A percentile compares a stretch with the other conserved stretches of the same genome.
These are phyloP conservation scores for Brachionus asplanchnoidis DNA, from an alignment of 1,140 invertebrate genomes.

Conservation along the genomic window DNA sequence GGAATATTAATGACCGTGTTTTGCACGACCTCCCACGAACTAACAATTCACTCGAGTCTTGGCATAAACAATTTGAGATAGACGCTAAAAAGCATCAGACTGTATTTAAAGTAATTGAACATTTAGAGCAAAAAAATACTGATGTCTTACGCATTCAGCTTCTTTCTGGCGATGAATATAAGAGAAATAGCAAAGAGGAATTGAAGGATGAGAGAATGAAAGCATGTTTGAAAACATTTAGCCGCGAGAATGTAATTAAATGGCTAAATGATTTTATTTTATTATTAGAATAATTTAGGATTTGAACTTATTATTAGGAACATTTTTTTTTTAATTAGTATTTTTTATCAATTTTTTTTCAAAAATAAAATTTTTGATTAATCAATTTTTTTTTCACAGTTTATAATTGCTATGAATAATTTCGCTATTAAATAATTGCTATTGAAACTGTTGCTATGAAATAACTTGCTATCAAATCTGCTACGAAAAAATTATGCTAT, in stretches of 20 bases:
- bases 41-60: background rate
- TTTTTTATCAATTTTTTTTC: too few species aligned
- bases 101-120: background rate
- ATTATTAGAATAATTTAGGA: background rate
- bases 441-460: too few species aligned
- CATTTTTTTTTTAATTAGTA: background rate
- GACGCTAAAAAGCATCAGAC: background rate
- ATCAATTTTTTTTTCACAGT: background rate
- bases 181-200: background rate
- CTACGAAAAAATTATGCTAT: too few species aligned
- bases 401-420: constrained; percentile 18
- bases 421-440: constrained; percentile 31
- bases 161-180: background rate
- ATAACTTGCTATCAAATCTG: too few species aligned
- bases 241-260: background rate
- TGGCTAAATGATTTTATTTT: background rate
- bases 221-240: background rate
- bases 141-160: background rate
- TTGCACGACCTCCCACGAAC: background rate
- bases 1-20: background rate
- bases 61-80: background rate
- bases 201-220: background rate
- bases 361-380: too few species aligned
- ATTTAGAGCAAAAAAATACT: background rate
- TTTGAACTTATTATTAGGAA: background rate